phyloP scores from a whole-genome alignment of 2,888 invertebrate species.

The Spicauda simplicius region DNA sequence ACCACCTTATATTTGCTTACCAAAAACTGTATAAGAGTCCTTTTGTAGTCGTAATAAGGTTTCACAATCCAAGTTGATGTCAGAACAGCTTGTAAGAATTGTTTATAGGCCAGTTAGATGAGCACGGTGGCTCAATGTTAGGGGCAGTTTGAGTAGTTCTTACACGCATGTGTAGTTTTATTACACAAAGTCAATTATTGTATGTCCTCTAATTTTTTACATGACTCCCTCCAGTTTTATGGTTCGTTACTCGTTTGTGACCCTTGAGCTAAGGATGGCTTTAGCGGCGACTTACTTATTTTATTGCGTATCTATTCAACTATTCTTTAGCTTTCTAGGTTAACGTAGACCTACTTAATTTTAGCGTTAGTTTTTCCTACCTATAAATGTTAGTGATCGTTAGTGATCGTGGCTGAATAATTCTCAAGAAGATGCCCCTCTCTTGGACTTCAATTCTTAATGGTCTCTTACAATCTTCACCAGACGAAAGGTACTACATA shows the following conservation, averaged over 20 bases:
- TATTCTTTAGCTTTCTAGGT: no score
- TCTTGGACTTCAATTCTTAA: no score
- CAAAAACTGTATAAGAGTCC: constrained; percentile 9
- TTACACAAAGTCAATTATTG: constrained; percentile 45
- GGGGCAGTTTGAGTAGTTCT: constrained; percentile 37
- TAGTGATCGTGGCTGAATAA: constrained; percentile 3
- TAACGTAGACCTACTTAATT: no score
- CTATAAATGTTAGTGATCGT: no score
- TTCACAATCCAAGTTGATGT: neutral
- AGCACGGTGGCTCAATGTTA: constrained; percentile 40
- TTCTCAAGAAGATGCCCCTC: no score
- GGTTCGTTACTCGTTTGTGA: constrained; percentile 23
- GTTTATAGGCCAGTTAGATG: constrained; percentile 41
- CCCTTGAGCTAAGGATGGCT: constrained; percentile 36
- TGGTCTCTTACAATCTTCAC: no score
- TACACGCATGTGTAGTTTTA: constrained; percentile 46
- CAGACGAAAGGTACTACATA: no score
- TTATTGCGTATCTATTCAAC: neutral
- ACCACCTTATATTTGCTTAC: constrained; percentile 8
- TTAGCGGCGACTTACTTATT: neutral
- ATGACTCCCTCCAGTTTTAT: constrained; percentile 19
- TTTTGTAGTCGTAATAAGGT: constrained; percentile 18
- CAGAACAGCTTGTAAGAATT: constrained; percentile 35
- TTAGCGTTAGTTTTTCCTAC: no score
- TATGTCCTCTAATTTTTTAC: constrained; percentile 37